Conservation (phyloP, 2,797 vertebrate genomes). For the Fistularia commersonii region DNA sequence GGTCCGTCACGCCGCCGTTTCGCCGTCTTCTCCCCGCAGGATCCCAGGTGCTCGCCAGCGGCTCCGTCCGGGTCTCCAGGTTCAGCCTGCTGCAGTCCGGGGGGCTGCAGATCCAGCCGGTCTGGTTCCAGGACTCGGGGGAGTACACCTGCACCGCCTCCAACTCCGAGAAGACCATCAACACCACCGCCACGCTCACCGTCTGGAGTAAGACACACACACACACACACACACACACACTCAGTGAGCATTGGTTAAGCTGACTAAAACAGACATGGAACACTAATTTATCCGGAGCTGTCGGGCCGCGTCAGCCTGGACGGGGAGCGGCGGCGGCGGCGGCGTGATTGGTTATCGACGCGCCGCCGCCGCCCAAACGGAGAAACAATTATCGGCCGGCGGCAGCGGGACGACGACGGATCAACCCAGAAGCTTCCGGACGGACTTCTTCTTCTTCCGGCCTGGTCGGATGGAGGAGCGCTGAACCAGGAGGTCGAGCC, state of each 20-base stretch:
- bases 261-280: constrained; percentile 36
- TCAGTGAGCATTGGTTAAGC: constrained; percentile 39
- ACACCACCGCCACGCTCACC: constrained; percentile 79
- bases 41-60: constrained; percentile 84
- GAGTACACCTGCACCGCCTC: constrained; percentile 85
- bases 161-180: constrained; percentile 82
- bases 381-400: constrained; percentile 37
- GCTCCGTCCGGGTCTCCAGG: constrained; percentile 84
- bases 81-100: constrained; percentile 89
- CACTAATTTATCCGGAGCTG: constrained; percentile 34
- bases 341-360: constrained; percentile 44
- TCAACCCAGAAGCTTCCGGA: constrained; percentile 24
- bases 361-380: constrained; percentile 7
- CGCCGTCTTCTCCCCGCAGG: constrained; percentile 66
- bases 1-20: constrained; percentile 3
- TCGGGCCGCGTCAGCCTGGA: constrained; percentile 28
- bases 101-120: constrained; percentile 83
- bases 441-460: constrained; percentile 7
- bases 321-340: constrained; percentile 7
- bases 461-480: constrained; percentile 25
- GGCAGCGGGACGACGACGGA: constrained; percentile 26
- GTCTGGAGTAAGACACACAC: constrained; percentile 87
- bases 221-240: not conserved
- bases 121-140: constrained; percentile 84
- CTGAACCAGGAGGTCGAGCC: constrained; percentile 5